These are phyloP conservation scores for Poliocrania exsul DNA, from an alignment of 2,797 vertebrate genomes.

Conservation along the genomic window DNA sequence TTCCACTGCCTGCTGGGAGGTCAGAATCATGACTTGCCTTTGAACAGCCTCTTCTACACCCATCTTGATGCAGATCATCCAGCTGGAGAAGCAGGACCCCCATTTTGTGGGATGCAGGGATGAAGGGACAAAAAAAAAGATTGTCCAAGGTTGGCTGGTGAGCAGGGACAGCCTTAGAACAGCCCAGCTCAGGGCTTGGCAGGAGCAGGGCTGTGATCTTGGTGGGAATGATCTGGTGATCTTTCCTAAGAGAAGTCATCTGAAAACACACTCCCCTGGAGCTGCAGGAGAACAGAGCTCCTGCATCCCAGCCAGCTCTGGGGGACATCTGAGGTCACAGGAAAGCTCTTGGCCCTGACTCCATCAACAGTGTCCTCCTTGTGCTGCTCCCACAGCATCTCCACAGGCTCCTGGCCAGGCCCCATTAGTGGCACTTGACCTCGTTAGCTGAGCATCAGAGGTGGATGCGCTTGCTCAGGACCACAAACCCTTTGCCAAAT, in stretches of 20 bases:
- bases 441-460: not conserved
- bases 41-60: not conserved
- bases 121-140: not conserved
- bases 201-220: not conserved
- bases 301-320: not conserved
- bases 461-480: not conserved
- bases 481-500: not conserved
- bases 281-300: accelerated
- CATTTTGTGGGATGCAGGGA: no score
- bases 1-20: not conserved
- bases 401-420: not conserved
- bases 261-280: accelerated
- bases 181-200: accelerated
- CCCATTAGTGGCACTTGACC: not conserved
- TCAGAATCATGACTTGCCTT: not conserved
- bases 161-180: not conserved
- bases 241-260: not conserved
- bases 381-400: not conserved
- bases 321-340: not conserved
- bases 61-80: accelerated
- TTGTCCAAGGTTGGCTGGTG: not conserved
- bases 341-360: not conserved
- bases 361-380: accelerated
- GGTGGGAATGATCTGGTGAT: no score
- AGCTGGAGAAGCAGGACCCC: not conserved